These are phyloP conservation scores for Adoxophyes honmai DNA, from an alignment of 1,140 invertebrate species.

Conservation along the genomic window DNA sequence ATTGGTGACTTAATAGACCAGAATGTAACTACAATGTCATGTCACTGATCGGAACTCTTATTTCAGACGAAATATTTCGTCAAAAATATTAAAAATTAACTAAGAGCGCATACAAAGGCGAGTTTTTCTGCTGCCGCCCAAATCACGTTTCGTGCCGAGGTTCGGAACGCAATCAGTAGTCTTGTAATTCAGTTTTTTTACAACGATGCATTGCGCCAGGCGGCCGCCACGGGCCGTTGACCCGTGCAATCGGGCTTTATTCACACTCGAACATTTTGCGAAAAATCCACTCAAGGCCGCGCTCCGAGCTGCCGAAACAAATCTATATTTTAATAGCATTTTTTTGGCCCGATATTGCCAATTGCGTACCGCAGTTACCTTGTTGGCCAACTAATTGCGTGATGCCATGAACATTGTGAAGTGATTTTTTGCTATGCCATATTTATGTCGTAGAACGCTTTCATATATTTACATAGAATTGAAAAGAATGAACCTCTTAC, in stretches of 20 bases:
- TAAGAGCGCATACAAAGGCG: slow-evolving; percentile 14
- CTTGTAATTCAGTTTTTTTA: slow-evolving; percentile 34
- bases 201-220: slow-evolving; percentile 32
- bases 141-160: slow-evolving; percentile 29
- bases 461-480: no score
- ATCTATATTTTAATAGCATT: slow-evolving; percentile 63
- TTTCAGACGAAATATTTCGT: background rate
- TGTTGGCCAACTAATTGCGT: slow-evolving; percentile 53
- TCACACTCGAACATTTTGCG: slow-evolving; percentile 40
- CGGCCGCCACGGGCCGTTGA: slow-evolving; percentile 40
- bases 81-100: slow-evolving; percentile 15
- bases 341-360: slow-evolving; percentile 42
- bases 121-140: slow-evolving; percentile 12
- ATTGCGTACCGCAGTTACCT: slow-evolving; percentile 42
- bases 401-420: slow-evolving; percentile 27
- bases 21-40: no score
- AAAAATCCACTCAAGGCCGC: slow-evolving; percentile 58
- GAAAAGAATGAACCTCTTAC: no score
- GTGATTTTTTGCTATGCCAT: background rate
- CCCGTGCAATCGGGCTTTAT: slow-evolving; percentile 45
- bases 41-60: no score
- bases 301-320: slow-evolving; percentile 56
- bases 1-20: no score
- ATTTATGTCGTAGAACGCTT: no score
- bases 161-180: slow-evolving; percentile 34